Percentiles rank a stretch among this genome's conserved stretches.
Evolutionary conservation across 2,113 vertebrate species (phyloP).

Genomic region (Microtus oregoni): DNA sequence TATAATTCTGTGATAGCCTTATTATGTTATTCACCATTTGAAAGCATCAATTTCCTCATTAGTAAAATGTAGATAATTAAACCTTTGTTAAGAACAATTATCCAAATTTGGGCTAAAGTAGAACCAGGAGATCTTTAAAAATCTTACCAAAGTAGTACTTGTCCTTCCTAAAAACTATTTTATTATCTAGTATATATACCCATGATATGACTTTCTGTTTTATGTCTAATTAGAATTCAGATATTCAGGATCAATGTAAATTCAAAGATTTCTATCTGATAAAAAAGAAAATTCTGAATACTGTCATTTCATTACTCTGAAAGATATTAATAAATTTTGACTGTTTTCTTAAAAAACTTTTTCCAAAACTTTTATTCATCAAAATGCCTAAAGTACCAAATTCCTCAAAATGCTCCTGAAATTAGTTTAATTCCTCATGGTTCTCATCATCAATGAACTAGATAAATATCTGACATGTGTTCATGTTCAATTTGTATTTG

Average conservation of each 20-base stretch:
- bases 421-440: slow-evolving; percentile 41
- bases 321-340: slow-evolving; percentile 44
- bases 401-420: slow-evolving; percentile 33
- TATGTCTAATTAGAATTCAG: slow-evolving; percentile 55
- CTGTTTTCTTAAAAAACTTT: slow-evolving; percentile 39
- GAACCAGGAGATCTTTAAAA: slow-evolving; percentile 25
- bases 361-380: neutral
- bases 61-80: slow-evolving; percentile 8
- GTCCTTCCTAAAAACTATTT: neutral
- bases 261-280: neutral
- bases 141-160: neutral
- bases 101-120: slow-evolving; percentile 7
- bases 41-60: slow-evolving; percentile 40
- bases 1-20: neutral
- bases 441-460: neutral
- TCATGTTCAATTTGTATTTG: slow-evolving; percentile 25
- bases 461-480: neutral
- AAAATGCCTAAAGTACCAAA: slow-evolving; percentile 49
- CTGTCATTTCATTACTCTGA: neutral
- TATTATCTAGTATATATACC: neutral
- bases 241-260: slow-evolving; percentile 10
- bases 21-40: slow-evolving; percentile 1
- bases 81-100: slow-evolving; percentile 54
- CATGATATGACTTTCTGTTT: slow-evolving; percentile 7
- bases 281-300: slow-evolving; percentile 33